Base-by-base conservation (phyloP, 2,113 vertebrate species). In the Orycteropus afer region DNA sequence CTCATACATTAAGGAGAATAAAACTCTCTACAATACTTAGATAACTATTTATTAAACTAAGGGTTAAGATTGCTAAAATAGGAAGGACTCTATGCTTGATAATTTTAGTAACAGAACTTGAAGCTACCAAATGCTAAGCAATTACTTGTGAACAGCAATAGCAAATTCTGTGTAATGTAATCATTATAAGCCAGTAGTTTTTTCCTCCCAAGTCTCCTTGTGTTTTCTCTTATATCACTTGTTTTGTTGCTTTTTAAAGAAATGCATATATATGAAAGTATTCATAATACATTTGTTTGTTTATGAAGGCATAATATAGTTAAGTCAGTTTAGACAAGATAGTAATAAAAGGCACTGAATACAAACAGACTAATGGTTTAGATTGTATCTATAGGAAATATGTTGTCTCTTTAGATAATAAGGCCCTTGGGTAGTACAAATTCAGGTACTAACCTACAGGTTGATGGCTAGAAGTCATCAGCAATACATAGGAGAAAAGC, bases 331-430 rank as follows among this genome's bases (percentile, higher is more conserved):
- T 92, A 78, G 71, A 65, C 25, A 90, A 94, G 45, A n/a, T 40
- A 89, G n/a, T 87, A 11, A 5, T 61, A 51, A 34, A 55, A 80
- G 34, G 6, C 32, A 37, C 37, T 74, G 27, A 82, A 86, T 81
- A 25, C 32, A 77, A 53, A 87, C 13, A 95, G n/a, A 93, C 40
- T 25, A 55, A 7, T 78, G 57, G 86, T 94, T 95, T 96, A 55
- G 2, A 59, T 82, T 76, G 8, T 88, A 61, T 80, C 57, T 69
- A 29, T 69, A 47, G 47, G 65, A 76, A 81, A 71, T 84, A 34
- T n/a, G 3, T 67, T 80, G 23, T 77, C 37, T 89, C 34, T 94
- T 82, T 79, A 47, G 18, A 27, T 85, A 34, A 71, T 73, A 23
- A 57, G 55, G 55, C 23, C 55, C 53, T 14, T 4, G 22, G 20